These are phyloP conservation scores for Thamnophis sirtalis DNA, from an alignment of 2,113 vertebrate genomes.

Conservation along the genomic window DNA sequence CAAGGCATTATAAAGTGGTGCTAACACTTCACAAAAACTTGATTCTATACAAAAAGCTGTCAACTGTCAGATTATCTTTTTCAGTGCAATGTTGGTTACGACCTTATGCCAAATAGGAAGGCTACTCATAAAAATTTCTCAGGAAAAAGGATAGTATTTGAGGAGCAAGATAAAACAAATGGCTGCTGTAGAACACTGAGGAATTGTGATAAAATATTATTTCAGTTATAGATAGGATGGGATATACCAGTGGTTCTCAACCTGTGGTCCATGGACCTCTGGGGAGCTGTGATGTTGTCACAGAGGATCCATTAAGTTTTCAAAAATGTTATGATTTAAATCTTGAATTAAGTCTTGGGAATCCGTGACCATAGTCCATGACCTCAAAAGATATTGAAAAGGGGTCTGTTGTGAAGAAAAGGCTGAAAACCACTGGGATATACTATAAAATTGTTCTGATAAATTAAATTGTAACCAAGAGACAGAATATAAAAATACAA, in stretches of 20 bases:
- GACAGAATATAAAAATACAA: neutral
- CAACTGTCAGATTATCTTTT: neutral
- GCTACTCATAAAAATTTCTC: neutral
- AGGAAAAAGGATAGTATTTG: neutral
- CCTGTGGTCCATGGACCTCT: too few relatives aligned
- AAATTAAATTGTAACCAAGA: neutral
- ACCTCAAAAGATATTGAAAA: too few relatives aligned
- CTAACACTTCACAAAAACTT: too few relatives aligned
- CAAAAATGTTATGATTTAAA: too few relatives aligned
- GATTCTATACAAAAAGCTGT: neutral
- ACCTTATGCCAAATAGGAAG: neutral
- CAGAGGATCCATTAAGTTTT: too few relatives aligned
- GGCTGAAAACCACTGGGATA: neutral
- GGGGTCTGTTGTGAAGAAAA: too few relatives aligned
- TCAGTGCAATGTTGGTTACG: neutral
- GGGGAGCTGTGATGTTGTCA: too few relatives aligned
- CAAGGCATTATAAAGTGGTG: too few relatives aligned
- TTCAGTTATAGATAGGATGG: neutral
- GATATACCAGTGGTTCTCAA: neutral
- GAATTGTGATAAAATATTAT: neutral
- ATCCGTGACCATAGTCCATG: too few relatives aligned
- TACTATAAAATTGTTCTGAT: neutral
- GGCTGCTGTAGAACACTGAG: neutral
- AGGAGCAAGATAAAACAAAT: neutral
- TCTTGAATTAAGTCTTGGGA: too few relatives aligned